These are phyloP conservation scores for Trachurus trachurus DNA, from an alignment of 2,797 vertebrate genomes.

Conservation along the genomic window DNA sequence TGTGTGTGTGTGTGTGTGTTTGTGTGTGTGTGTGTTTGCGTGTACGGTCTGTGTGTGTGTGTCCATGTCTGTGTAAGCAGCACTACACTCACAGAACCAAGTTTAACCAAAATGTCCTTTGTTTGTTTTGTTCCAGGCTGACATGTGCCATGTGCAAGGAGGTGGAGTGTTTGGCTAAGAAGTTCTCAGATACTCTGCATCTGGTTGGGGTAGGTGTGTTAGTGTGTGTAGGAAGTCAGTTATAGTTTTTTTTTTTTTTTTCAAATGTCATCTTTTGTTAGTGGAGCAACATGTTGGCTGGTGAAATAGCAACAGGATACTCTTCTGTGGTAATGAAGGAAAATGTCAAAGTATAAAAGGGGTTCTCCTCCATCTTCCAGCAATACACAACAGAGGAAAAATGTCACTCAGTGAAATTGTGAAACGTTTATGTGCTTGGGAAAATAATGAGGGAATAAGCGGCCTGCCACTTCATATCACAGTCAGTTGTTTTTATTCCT, in stretches of 20 bases:
- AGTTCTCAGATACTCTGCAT: conserved; percentile 90
- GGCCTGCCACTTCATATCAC: not conserved
- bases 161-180: conserved; percentile 91
- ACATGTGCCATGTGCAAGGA: conserved; percentile 97
- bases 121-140: conserved; percentile 81
- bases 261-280: too few relatives aligned
- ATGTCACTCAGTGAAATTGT: not conserved
- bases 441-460: not conserved
- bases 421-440: not conserved
- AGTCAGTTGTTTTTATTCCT: not conserved
- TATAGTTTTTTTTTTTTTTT: too few relatives aligned
- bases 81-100: not conserved
- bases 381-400: not conserved
- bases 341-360: conserved; percentile 1
- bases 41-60: not conserved
- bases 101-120: not conserved
- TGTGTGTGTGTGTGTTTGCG: not conserved
- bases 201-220: conserved; percentile 90
- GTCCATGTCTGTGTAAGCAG: not conserved
- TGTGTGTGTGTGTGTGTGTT: not conserved
- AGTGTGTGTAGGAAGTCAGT: too few relatives aligned
- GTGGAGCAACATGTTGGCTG: not conserved
- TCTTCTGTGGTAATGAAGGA: not conserved
- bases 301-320: not conserved
- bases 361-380: not conserved